These are phyloP conservation scores for Pseudocheirus occidentalis DNA, from an alignment of 2,797 vertebrate genomes.

Conservation along the genomic window DNA sequence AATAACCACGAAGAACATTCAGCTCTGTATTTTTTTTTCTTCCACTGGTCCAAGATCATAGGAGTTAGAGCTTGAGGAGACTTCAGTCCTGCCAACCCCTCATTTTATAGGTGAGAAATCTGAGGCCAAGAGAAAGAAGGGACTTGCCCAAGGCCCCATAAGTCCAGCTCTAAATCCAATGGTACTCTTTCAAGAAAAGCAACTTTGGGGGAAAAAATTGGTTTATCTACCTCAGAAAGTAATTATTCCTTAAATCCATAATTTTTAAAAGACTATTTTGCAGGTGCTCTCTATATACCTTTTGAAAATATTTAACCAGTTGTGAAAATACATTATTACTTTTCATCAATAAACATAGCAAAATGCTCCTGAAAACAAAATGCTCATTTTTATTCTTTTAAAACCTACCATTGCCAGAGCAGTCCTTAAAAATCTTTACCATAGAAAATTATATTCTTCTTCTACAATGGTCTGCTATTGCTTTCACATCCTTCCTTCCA, in stretches of 20 bases:
- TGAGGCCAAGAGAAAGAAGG: neutral
- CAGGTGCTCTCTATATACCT: neutral
- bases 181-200: neutral
- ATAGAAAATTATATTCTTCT: neutral
- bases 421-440: neutral
- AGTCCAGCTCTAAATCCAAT: neutral
- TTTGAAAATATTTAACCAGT: neutral
- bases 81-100: neutral
- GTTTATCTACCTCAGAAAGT: neutral
- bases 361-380: neutral
- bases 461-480: neutral
- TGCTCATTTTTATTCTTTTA: neutral
- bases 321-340: neutral
- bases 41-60: neutral
- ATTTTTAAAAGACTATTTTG: neutral
- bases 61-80: neutral
- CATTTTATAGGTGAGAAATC: neutral
- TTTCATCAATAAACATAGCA: neutral
- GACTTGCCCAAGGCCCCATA: neutral
- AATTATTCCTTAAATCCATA: neutral
- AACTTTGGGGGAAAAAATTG: neutral
- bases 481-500: neutral
- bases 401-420: neutral
- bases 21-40: neutral
- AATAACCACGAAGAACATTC: neutral